Evolutionary conservation across 2,888 invertebrate genomes (phyloP).

Genomic region (Aphidoletes aphidimyza): DNA sequence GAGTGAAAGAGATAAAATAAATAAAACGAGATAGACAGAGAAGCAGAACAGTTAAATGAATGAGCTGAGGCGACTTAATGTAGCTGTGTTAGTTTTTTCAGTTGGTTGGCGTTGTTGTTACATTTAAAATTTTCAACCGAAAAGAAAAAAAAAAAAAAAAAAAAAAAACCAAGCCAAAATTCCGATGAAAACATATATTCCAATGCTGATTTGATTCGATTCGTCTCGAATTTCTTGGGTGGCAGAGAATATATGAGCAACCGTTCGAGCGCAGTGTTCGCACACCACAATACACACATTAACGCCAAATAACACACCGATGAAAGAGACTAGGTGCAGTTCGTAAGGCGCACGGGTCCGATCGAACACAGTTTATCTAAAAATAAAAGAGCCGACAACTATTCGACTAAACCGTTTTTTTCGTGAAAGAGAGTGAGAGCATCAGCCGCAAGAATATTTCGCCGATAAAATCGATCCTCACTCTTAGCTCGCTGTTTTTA

Average conservation of each 20-base stretch:
- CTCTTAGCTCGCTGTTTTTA: constrained; percentile 91
- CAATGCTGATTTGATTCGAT: constrained; percentile 8
- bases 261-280: no score
- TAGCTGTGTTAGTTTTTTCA: background rate
- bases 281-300: no score
- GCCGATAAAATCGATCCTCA: constrained; percentile 64
- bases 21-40: no score
- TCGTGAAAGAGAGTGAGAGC: background rate
- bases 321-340: constrained; percentile 3
- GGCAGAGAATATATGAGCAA: background rate
- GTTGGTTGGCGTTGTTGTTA: constrained; percentile 29
- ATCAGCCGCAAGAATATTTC: constrained; percentile 40
- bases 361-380: constrained; percentile 34
- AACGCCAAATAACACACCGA: background rate
- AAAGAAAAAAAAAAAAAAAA: no score
- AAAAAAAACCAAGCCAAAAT: background rate
- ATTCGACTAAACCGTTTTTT: background rate
- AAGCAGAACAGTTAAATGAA: no score
- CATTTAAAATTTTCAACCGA: no score
- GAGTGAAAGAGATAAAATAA: background rate
- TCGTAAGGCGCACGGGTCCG: constrained; percentile 14
- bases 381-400: constrained; percentile 41
- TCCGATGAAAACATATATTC: constrained; percentile 39
- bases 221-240: constrained; percentile 21
- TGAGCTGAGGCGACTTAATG: background rate